A percentile compares a stretch with the other conserved stretches of the same genome.
Evolutionary conservation across 2,113 vertebrate genomes (phyloP).

Genomic region (Larimichthys crocea): DNA sequence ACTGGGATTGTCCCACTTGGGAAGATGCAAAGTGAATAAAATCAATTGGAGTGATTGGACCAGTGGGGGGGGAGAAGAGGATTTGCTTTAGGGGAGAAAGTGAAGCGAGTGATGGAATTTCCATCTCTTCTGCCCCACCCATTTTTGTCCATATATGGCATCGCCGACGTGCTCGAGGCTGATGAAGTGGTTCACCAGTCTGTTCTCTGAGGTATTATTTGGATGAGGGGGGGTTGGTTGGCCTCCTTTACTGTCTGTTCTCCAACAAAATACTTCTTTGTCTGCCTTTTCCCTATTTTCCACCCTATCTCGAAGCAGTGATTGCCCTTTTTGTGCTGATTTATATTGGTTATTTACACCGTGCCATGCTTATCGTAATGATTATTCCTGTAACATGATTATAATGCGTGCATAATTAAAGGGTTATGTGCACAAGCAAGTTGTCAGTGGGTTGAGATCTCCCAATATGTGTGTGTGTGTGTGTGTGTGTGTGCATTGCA

Average conservation of each 20-base stretch:
- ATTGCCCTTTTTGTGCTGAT: constrained; percentile 42
- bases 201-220: constrained; percentile 56
- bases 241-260: constrained; percentile 57
- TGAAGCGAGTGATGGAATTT: constrained; percentile 63
- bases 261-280: constrained; percentile 49
- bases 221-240: constrained; percentile 49
- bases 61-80: constrained; percentile 23
- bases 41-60: no score
- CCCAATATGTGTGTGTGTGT: background rate
- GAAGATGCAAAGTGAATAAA: no score
- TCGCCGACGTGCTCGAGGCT: constrained; percentile 46
- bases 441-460: constrained; percentile 13
- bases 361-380: background rate
- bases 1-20: no score
- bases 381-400: constrained; percentile 31
- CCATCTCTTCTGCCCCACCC: constrained; percentile 34
- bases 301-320: constrained; percentile 28
- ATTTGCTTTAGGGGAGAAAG: constrained; percentile 53
- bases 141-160: constrained; percentile 48
- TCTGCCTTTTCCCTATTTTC: constrained; percentile 32
- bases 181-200: constrained; percentile 59
- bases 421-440: background rate
- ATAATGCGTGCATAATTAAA: constrained; percentile 37
- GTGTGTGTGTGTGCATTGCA: constrained; percentile 1
- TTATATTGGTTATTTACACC: constrained; percentile 18